These are phyloP conservation scores for Rhabdophis nuchalis DNA, from an alignment of 2,797 vertebrate genomes.

Conservation along the genomic window DNA sequence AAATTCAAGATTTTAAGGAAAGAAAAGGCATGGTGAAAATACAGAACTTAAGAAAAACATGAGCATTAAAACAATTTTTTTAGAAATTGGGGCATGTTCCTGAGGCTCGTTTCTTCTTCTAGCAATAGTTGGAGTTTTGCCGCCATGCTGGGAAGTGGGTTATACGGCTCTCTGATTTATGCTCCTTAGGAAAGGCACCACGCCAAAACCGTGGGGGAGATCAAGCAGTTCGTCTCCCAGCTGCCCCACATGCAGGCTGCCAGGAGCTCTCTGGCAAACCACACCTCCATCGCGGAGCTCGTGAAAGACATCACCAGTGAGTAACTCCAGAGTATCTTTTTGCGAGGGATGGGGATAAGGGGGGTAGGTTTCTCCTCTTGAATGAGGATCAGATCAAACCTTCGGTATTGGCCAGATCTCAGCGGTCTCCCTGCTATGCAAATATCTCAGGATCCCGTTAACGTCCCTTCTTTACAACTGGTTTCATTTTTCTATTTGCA, in stretches of 20 bases:
- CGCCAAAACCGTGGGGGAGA: slow-evolving; percentile 95
- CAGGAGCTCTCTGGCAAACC: slow-evolving; percentile 92
- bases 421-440: background rate
- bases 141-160: background rate
- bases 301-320: slow-evolving; percentile 96
- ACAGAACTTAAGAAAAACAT: background rate
- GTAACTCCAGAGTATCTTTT: slow-evolving; percentile 40
- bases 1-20: background rate
- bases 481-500: slow-evolving; percentile 53
- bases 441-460: background rate
- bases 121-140: background rate
- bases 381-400: background rate
- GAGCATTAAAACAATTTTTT: background rate
- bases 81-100: background rate
- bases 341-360: background rate
- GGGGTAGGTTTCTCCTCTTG: background rate
- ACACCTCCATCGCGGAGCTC: slow-evolving; percentile 95
- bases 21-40: background rate
- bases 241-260: slow-evolving; percentile 98
- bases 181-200: slow-evolving; percentile 95
- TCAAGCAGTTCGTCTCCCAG: slow-evolving; percentile 98
- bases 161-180: too few relatives aligned
- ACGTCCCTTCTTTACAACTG: slow-evolving; percentile 1
- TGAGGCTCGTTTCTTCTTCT: background rate
- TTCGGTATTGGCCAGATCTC: background rate